These are phyloP conservation scores for Meles meles DNA, from an alignment of 2,113 vertebrate genomes.

Conservation along the genomic window DNA sequence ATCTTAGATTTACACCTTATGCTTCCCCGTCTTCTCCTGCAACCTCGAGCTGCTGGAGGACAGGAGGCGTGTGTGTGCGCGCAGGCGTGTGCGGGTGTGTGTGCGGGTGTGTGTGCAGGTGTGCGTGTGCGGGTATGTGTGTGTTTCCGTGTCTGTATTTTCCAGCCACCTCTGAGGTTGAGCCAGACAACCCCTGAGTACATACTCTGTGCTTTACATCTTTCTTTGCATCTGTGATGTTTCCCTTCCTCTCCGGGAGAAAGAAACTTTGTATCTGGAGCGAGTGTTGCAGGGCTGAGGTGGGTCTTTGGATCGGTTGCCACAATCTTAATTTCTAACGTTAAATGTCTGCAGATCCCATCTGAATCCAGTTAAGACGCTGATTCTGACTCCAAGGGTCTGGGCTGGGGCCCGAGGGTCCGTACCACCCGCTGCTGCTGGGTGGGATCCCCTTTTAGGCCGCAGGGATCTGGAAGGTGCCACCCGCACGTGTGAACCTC, in stretches of 20 bases:
- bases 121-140: too few relatives aligned
- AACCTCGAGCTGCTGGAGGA: not conserved
- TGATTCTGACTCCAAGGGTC: fast-evolving
- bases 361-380: fast-evolving
- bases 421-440: fast-evolving
- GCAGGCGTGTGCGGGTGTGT: too few relatives aligned
- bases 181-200: fast-evolving
- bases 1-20: fast-evolving
- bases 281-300: fast-evolving
- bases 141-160: not conserved
- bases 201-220: fast-evolving
- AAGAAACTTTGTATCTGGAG: fast-evolving
- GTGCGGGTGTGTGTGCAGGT: not conserved
- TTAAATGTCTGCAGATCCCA: fast-evolving
- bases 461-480: fast-evolving
- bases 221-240: too few relatives aligned
- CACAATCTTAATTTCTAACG: fast-evolving
- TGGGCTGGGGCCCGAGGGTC: fast-evolving
- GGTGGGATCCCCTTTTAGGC: fast-evolving
- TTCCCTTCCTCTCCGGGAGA: not conserved
- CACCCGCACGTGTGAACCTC: not conserved
- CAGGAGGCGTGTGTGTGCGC: not conserved
- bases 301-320: not conserved
- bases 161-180: fast-evolving
- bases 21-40: not conserved